Evolutionary conservation across 2,797 vertebrate genomes (phyloP), one percentile per base, ranked within the genome.

Genomic region (Enteromius viviparus): DNA sequence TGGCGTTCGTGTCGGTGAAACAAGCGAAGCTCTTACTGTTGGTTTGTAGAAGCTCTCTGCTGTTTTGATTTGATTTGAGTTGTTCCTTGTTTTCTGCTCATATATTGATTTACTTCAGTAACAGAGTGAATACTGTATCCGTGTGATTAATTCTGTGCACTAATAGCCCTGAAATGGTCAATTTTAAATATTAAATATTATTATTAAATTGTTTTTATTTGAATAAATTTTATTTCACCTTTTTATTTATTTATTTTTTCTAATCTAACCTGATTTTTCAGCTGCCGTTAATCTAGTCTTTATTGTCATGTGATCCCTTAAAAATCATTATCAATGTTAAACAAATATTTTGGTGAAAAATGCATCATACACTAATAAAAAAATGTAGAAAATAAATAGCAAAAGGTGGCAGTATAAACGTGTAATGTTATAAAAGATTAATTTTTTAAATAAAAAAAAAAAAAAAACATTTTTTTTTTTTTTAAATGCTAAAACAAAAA

Each of bases 21-120:
- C 21, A 2, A 29, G 11, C 5, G 45, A 64, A 14, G 32, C 45
- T 0, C 3, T 7, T 3, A n/a, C 32, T 17, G 29, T 32, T 32
- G 66, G 87, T 88, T 78, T 53, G 58, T 64, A 37, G 10, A 51
- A 3, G 10, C 42, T 45, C 8, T 12, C 11, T 34, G 10, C 1
- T 5, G 9, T 58, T 26, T 65, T 32, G 6, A 11, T 34, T 34
- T 34, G 34, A 5, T 34, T 34, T 3, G 47, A 1, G 10, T 12
- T 19, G 6, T 17, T 7, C 19, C 11, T 51, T 2, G 3, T 15
- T 55, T 15, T 40, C 14, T 40, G 6, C 51, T 6, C 19, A 1
- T 34, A 4, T n/a, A 34, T 32, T 3, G 34, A 5, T 55, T 9
- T 37, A 14, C 6, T 12, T 37, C 17, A 14, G 19, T 12, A 8